phyloP scores from a whole-genome alignment of 1,140 invertebrate genomes.

The Carposina sasakii region DNA sequence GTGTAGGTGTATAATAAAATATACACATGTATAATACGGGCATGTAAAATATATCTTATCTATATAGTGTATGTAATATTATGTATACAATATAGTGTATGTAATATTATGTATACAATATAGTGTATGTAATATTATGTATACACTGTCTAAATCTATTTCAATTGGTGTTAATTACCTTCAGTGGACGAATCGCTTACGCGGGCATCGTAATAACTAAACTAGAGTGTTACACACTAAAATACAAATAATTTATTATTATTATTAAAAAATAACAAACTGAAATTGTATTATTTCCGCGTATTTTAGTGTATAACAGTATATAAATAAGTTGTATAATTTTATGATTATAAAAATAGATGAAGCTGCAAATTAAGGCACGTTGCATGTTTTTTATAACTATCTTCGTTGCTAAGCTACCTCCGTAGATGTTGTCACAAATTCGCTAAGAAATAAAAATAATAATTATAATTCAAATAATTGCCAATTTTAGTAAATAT shows the following conservation, averaged over 20 bases:
- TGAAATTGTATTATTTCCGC: neutral
- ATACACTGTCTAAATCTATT: slow-evolving; percentile 33
- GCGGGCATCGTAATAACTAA: slow-evolving; percentile 39
- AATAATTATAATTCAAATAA: slow-evolving; percentile 17
- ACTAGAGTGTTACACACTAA: slow-evolving; percentile 15
- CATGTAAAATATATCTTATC: slow-evolving; percentile 10
- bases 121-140: slow-evolving; percentile 14
- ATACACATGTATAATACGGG: no score
- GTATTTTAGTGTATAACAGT: slow-evolving; percentile 10
- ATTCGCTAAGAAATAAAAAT: slow-evolving; percentile 33
- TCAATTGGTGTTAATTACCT: slow-evolving; percentile 62
- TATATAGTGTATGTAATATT: no score
- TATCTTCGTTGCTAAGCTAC: slow-evolving; percentile 20
- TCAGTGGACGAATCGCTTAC: slow-evolving; percentile 58
- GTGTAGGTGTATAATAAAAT: no score
- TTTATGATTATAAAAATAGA: slow-evolving; percentile 3
- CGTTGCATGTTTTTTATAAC: slow-evolving; percentile 6
- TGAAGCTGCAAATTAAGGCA: slow-evolving; percentile 24
- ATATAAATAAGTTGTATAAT: slow-evolving; percentile 6
- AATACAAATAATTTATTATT: slow-evolving; percentile 19
- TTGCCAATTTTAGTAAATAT: slow-evolving; percentile 16
- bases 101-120: slow-evolving; percentile 16
- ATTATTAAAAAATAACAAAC: slow-evolving; percentile 14
- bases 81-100: no score
- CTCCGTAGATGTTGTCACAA: slow-evolving; percentile 23